Conservation (phyloP, 2,113 vertebrate species). For the Gadus chalcogrammus region DNA sequence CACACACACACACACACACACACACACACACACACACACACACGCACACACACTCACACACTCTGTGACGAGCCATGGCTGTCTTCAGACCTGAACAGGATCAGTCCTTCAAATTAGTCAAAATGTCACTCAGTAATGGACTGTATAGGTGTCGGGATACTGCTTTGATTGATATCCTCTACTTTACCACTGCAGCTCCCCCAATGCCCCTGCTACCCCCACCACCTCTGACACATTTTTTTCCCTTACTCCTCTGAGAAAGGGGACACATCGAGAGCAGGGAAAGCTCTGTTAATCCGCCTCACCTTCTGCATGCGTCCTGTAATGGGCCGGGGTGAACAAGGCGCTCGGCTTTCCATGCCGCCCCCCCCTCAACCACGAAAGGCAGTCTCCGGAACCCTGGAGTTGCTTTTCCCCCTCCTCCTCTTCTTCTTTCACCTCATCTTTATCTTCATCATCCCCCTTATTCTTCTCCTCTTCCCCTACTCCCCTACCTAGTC, state of each 20-base stretch:
- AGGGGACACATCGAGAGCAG: slow-evolving; percentile 42
- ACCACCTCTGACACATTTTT: slow-evolving; percentile 19
- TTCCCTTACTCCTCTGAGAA: slow-evolving; percentile 26
- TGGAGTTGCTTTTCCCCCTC: not conserved
- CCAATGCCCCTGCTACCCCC: slow-evolving; percentile 29
- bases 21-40: not conserved
- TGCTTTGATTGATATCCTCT: slow-evolving; percentile 29
- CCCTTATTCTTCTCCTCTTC: not conserved
- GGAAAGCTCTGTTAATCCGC: slow-evolving; percentile 45
- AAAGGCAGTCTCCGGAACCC: slow-evolving; percentile 40
- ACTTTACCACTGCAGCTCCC: slow-evolving; percentile 10
- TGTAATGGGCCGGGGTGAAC: slow-evolving; percentile 52
- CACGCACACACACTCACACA: slow-evolving; percentile 11
- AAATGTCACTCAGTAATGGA: slow-evolving; percentile 52
- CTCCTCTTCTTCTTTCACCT: not conserved
- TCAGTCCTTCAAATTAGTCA: slow-evolving; percentile 36
- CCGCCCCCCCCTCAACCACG: slow-evolving; percentile 14
- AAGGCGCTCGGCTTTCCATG: slow-evolving; percentile 26
- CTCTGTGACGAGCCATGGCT: not conserved
- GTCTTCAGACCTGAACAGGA: slow-evolving; percentile 20
- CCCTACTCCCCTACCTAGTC: not conserved
- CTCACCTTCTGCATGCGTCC: slow-evolving; percentile 44
- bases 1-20: slow-evolving; percentile 10
- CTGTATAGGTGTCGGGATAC: slow-evolving; percentile 26
- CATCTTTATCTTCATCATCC: not conserved